Evolutionary conservation across 2,797 vertebrate species (phyloP).

Genomic region (Tachyglossus aculeatus): DNA sequence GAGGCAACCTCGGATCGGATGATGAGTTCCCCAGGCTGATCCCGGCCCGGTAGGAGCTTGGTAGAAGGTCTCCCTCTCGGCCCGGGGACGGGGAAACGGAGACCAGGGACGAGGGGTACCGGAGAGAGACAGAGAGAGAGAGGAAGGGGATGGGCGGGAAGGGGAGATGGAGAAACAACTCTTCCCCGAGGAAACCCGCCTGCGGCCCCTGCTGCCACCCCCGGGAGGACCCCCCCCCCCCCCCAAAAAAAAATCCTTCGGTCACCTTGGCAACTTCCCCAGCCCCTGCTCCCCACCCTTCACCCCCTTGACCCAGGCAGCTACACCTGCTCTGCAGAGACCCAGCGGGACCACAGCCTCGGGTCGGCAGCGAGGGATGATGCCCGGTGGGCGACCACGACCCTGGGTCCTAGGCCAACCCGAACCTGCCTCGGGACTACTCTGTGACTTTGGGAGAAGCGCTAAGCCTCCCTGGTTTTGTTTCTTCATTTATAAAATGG

Average conservation of each 20-base stretch:
- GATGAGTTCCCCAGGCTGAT: neutral
- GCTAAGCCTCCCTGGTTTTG: too few relatives aligned
- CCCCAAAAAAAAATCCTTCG: neutral
- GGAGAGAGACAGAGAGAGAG: neutral
- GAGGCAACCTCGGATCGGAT: neutral
- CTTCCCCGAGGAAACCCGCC: neutral
- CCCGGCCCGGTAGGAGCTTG: neutral
- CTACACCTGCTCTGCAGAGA: too few relatives aligned
- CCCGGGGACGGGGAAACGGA: neutral
- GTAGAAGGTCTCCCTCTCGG: neutral
- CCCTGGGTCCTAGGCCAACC: too few relatives aligned
- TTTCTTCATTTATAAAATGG: too few relatives aligned
- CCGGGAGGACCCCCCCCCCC: neutral
- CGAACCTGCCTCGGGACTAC: too few relatives aligned
- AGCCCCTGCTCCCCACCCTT: too few relatives aligned
- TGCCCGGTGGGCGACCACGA: too few relatives aligned
- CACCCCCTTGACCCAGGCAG: too few relatives aligned
- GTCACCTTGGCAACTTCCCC: neutral
- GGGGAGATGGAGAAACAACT: neutral
- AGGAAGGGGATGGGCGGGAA: too few relatives aligned
- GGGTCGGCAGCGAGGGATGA: too few relatives aligned
- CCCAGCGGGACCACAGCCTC: neutral
- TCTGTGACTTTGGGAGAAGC: too few relatives aligned
- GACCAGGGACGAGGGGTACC: neutral
- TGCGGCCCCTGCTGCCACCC: neutral